Conservation (phyloP, 2,888 invertebrate genomes). For the Rhaphigaster nebulosa region DNA sequence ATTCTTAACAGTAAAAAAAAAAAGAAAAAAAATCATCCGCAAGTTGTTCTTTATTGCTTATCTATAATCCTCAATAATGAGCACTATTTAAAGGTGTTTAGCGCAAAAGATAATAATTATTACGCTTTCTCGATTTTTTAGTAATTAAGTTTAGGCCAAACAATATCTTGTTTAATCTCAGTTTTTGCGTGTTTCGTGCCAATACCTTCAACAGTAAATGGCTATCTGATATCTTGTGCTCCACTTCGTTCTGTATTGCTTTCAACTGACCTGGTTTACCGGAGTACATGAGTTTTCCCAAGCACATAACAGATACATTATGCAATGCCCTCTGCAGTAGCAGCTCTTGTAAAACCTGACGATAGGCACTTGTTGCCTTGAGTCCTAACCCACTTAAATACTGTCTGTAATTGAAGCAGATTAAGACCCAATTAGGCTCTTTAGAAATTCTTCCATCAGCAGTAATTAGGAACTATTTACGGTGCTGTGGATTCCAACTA, state of each 20-base stretch:
- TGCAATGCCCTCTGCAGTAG: not conserved
- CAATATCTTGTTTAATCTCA: not conserved
- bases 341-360: not conserved
- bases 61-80: no score
- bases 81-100: no score
- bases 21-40: no score
- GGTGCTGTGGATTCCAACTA: not conserved
- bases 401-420: not conserved
- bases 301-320: slow-evolving; percentile 17
- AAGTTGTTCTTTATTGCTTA: no score
- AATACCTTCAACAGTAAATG: not conserved
- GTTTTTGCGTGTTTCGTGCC: not conserved
- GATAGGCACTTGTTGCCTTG: not conserved
- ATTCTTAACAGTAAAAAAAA: no score
- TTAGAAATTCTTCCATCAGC: slow-evolving; percentile 11
- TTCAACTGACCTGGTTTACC: slow-evolving; percentile 3
- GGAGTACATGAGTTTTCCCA: not conserved
- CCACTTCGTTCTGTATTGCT: not conserved
- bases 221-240: not conserved
- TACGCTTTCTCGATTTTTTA: not conserved
- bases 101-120: no score
- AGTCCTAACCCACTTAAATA: slow-evolving; percentile 19
- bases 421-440: not conserved
- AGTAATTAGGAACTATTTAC: slow-evolving; percentile 1
- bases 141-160: not conserved